Evolutionary conservation across 1,140 invertebrate species (phyloP).

Genomic region (Bradynema listronoti): DNA sequence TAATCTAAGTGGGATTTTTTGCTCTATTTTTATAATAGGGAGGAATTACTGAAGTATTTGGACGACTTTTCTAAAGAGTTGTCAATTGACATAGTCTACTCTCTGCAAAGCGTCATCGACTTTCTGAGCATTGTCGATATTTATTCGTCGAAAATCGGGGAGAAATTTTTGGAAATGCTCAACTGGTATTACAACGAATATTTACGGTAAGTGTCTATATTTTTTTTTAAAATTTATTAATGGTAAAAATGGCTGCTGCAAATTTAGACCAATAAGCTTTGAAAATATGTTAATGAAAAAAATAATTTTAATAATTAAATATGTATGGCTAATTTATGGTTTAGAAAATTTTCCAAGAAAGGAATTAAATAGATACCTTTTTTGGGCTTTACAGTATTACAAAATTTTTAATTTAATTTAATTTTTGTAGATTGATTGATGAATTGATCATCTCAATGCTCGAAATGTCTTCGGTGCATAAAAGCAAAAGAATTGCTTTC

Average conservation of each 20-base stretch:
- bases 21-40: background rate
- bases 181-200: slow-evolving; percentile 14
- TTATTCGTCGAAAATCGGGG: slow-evolving; percentile 2
- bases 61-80: slow-evolving; percentile 6
- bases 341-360: background rate
- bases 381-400: background rate
- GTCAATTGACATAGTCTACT: background rate
- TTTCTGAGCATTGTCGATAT: slow-evolving; percentile 8
- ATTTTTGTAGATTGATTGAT: too few relatives aligned
- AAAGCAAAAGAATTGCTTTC: slow-evolving; percentile 11
- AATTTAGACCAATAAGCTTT: too few relatives aligned
- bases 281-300: too few relatives aligned
- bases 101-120: background rate
- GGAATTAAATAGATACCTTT: background rate
- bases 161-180: slow-evolving; percentile 3
- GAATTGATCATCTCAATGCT: too few relatives aligned
- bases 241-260: too few relatives aligned
- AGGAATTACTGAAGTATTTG: slow-evolving; percentile 5
- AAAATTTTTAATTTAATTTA: too few relatives aligned
- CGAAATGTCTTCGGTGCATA: too few relatives aligned
- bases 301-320: too few relatives aligned
- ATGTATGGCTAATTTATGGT: background rate
- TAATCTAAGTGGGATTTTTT: too few relatives aligned
- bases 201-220: too few relatives aligned
- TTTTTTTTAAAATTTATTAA: too few relatives aligned